These are phyloP conservation scores for Intellagama lesueurii DNA, from an alignment of 2,797 vertebrate species.

Conservation along the genomic window DNA sequence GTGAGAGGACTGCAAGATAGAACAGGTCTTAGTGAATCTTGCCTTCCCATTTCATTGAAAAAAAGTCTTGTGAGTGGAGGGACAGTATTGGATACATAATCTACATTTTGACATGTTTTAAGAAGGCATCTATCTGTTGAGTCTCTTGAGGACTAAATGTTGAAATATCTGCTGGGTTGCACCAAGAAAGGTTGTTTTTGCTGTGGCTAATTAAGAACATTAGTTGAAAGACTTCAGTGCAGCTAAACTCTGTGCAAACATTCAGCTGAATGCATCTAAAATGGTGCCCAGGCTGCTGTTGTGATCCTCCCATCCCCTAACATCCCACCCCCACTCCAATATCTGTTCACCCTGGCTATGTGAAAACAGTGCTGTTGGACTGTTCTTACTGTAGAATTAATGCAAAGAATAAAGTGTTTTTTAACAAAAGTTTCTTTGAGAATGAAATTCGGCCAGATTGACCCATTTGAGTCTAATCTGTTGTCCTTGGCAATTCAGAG, in stretches of 20 bases:
- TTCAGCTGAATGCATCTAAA: background rate
- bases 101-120: background rate
- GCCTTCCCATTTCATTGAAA: background rate
- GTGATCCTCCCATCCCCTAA: background rate
- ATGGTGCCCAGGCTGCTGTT: background rate
- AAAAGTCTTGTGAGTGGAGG: background rate
- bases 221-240: background rate
- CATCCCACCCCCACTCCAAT: no score
- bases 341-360: background rate
- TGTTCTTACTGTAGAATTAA: background rate
- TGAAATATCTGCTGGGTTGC: background rate
- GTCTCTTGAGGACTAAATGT: background rate
- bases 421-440: constrained; percentile 12
- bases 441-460: constrained; percentile 3
- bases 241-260: background rate
- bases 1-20: background rate
- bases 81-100: background rate
- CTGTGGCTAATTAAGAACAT: background rate
- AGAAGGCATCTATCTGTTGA: background rate
- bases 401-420: background rate
- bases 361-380: background rate
- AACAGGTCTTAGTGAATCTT: background rate
- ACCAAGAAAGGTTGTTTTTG: background rate
- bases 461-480: constrained; percentile 39
- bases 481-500: constrained; percentile 42